These are phyloP conservation scores for Aspidoscelis tigris DNA, from an alignment of 2,113 vertebrate genomes.

Conservation along the genomic window DNA sequence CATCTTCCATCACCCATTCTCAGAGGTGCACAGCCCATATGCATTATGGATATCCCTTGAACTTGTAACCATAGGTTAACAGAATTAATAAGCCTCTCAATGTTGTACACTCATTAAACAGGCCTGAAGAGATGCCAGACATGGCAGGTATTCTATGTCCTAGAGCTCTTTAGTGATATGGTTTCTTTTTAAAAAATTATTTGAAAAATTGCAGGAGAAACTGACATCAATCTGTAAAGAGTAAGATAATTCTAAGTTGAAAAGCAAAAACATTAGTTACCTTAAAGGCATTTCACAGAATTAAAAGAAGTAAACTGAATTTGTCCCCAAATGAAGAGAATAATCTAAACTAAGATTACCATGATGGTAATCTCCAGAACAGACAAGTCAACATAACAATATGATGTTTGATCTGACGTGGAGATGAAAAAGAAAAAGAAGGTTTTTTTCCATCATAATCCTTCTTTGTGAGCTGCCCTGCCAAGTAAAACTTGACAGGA, in stretches of 20 bases:
- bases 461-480: slow-evolving; percentile 63
- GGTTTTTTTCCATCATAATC: slow-evolving; percentile 65
- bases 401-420: slow-evolving; percentile 74
- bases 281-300: background rate
- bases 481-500: slow-evolving; percentile 76
- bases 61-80: background rate
- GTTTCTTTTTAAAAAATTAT: background rate
- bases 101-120: background rate
- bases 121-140: background rate
- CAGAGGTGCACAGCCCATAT: background rate
- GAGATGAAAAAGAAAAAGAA: slow-evolving; percentile 64
- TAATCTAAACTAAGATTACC: background rate
- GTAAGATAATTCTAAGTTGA: background rate
- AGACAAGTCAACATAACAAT: slow-evolving; percentile 65
- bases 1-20: background rate
- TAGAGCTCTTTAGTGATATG: background rate
- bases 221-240: background rate
- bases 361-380: background rate
- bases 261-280: background rate
- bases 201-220: background rate
- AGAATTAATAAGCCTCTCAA: slow-evolving; percentile 6
- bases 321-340: background rate
- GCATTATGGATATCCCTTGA: background rate
- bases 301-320: background rate
- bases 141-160: background rate